Conservation (phyloP, 2,113 vertebrate genomes). For the Tragelaphus scriptus region DNA sequence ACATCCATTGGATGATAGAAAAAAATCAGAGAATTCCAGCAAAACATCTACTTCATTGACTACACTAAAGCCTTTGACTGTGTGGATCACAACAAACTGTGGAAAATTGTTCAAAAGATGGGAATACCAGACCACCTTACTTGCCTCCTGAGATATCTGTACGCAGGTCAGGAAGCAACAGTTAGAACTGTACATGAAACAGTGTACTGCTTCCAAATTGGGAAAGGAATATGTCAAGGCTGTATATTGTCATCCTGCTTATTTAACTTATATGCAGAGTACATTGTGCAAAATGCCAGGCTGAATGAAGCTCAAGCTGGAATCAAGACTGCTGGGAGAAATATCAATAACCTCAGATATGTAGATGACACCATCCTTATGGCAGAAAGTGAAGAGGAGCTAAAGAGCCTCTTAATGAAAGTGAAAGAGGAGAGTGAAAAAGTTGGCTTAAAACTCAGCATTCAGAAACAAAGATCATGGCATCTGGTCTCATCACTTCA, state of each 20-base stretch:
- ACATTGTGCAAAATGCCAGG: not conserved
- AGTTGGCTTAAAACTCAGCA: not conserved
- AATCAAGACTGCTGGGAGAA: not conserved
- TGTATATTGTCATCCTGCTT: not conserved
- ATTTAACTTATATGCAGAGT: not conserved
- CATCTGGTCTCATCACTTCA: not conserved
- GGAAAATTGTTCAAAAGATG: not conserved
- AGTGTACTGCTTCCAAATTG: not conserved
- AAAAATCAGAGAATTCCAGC: not conserved
- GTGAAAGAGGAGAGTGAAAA: not conserved
- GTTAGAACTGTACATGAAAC: not conserved
- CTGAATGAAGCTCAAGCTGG: not conserved
- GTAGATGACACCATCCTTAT: not conserved
- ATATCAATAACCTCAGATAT: not conserved
- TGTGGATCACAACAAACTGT: not conserved
- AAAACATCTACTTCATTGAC: not conserved
- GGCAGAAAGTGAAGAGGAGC: not conserved
- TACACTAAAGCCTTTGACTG: not conserved
- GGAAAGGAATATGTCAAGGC: not conserved
- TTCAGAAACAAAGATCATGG: not conserved
- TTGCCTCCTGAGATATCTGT: not conserved
- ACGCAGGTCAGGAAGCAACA: not conserved
- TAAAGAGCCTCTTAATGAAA: not conserved
- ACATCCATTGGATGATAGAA: not conserved
- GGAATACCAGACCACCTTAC: not conserved